A percentile compares a stretch with the other conserved stretches of the same genome.
Conservation (phyloP, 2,797 vertebrate genomes). For the Rhinogobio ventralis region DNA sequence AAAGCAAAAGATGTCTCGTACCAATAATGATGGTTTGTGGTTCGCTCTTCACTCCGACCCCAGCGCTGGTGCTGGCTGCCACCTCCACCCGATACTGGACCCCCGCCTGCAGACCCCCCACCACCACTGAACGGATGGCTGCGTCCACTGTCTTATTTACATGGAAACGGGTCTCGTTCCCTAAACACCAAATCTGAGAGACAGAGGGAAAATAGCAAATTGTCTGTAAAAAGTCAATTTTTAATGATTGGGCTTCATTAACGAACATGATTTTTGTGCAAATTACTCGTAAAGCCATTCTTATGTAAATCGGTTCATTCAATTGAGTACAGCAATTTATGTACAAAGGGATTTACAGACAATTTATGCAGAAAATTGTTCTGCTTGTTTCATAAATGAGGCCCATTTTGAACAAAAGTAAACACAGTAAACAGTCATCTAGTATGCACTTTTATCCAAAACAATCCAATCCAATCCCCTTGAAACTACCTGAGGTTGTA, state of each 20-base stretch:
- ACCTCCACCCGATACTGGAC: constrained; percentile 95
- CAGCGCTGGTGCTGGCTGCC: constrained; percentile 95
- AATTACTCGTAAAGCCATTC: not conserved
- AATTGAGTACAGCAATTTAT: not conserved
- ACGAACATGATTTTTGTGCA: not conserved
- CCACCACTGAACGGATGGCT: constrained; percentile 95
- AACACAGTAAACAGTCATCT: not conserved
- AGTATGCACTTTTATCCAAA: not conserved
- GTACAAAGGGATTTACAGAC: not conserved
- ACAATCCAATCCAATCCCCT: not conserved
- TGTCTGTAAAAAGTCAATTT: not conserved
- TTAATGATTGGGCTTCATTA: constrained; percentile 21
- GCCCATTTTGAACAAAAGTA: constrained; percentile 21
- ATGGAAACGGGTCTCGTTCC: constrained; percentile 97
- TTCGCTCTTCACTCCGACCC: constrained; percentile 94
- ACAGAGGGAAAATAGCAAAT: not conserved
- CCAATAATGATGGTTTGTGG: constrained; percentile 94
- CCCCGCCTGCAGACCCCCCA: constrained; percentile 94
- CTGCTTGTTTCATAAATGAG: constrained; percentile 8
- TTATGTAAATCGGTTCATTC: constrained; percentile 10
- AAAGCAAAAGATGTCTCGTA: constrained; percentile 64
- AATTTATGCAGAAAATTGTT: not conserved
- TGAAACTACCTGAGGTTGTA: not conserved
- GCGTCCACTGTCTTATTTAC: constrained; percentile 98
- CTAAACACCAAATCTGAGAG: constrained; percentile 95